phyloP scores from a whole-genome alignment of 1,140 invertebrate species.

The Portunus trituberculatus region DNA sequence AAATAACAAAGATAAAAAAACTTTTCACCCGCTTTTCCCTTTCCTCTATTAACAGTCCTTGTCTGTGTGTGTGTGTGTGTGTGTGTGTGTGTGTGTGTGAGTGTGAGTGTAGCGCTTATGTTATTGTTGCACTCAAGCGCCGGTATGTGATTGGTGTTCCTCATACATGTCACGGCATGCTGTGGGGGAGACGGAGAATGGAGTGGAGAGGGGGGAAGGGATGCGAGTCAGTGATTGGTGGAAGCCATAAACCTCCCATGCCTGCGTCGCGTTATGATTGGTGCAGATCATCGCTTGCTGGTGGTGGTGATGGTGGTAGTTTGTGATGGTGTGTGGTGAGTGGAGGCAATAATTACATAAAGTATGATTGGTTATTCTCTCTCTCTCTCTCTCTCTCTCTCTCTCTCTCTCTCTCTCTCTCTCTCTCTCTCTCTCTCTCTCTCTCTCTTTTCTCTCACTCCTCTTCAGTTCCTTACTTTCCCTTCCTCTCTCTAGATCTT shows the following conservation, averaged over 20 bases:
- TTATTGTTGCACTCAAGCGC: neutral
- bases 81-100: conserved; percentile 10
- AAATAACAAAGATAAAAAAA: too few species aligned
- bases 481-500: too few species aligned
- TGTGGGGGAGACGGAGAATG: too few species aligned
- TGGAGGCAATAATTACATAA: neutral
- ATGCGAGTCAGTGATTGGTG: neutral
- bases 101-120: neutral
- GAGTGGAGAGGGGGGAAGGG: too few species aligned
- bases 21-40: too few species aligned
- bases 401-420: neutral
- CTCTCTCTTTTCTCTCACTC: neutral
- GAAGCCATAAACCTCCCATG: neutral
- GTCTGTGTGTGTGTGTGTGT: neutral
- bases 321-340: neutral
- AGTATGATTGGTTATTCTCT: neutral
- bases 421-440: conserved; percentile 20
- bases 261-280: neutral
- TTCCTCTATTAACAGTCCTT: neutral
- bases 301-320: neutral
- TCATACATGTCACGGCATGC: neutral
- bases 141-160: neutral
- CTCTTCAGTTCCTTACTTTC: too few species aligned
- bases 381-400: too few species aligned
- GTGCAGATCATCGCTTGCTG: neutral